phyloP scores from a whole-genome alignment of 2,888 invertebrate species.

The Agriopis marginaria region DNA sequence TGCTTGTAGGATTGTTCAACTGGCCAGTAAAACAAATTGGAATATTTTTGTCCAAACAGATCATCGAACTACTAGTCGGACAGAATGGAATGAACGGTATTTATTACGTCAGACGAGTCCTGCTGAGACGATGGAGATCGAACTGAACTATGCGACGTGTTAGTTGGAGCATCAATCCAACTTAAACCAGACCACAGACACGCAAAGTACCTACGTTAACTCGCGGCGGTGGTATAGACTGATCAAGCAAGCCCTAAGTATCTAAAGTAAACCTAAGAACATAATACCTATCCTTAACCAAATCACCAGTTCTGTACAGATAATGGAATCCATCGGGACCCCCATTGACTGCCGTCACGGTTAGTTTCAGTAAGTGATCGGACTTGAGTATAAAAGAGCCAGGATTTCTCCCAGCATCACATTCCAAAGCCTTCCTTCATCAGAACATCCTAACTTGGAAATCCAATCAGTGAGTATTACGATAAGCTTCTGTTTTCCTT shows the following conservation, averaged over 20 bases:
- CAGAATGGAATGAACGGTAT: no score
- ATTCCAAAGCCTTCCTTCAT: constrained; percentile 52
- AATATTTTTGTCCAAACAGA: no score
- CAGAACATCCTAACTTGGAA: constrained; percentile 45
- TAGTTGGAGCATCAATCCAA: no score
- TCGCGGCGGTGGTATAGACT: no score
- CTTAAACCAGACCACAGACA: no score
- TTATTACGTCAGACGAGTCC: no score
- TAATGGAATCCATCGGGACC: constrained; percentile 57
- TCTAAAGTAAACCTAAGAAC: not conserved
- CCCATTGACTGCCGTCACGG: constrained; percentile 62
- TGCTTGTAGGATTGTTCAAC: no score
- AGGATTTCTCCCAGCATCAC: constrained; percentile 50
- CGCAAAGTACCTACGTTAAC: no score
- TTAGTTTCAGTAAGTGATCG: constrained; percentile 60
- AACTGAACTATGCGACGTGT: no score
- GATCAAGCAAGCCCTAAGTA: not conserved
- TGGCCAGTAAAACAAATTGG: no score
- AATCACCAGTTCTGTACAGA: constrained; percentile 60
- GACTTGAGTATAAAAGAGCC: constrained; percentile 66
- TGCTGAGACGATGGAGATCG: no score
- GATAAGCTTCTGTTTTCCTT: constrained; percentile 29
- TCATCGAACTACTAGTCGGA: no score
- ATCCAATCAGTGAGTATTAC: constrained; percentile 54
- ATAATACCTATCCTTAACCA: constrained; percentile 46